Evolutionary conservation across 1,140 invertebrate genomes (phyloP).

Genomic region (Tribolium madens): DNA sequence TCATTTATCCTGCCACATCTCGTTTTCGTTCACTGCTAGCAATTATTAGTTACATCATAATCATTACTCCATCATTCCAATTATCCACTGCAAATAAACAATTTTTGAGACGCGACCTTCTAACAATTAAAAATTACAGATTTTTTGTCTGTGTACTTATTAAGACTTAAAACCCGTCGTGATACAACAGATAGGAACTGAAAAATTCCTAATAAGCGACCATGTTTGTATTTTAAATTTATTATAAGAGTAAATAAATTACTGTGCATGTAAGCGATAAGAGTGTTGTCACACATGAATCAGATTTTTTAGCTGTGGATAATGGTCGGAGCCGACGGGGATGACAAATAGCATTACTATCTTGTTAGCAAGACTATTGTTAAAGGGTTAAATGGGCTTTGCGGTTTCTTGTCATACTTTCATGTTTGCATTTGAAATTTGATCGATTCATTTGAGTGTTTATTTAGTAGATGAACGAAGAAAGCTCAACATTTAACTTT

Average conservation of each 20-base stretch:
- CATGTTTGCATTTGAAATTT: not conserved
- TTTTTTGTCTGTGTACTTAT: not conserved
- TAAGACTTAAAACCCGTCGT: not conserved
- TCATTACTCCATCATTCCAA: conserved; percentile 13
- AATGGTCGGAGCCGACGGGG: not conserved
- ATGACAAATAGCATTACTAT: conserved; percentile 24
- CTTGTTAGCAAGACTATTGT: conserved; percentile 1
- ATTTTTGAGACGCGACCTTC: not conserved
- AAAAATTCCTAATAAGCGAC: conserved; percentile 3
- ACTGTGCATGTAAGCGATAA: conserved; percentile 12
- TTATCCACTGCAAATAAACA: not conserved
- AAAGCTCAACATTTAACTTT: conserved; percentile 1
- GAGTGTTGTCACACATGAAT: conserved; percentile 23
- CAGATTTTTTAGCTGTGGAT: conserved; percentile 7
- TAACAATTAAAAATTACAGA: not conserved
- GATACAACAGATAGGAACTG: not conserved
- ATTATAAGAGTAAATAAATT: conserved; percentile 17
- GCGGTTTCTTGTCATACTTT: too few species aligned
- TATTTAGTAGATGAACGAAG: conserved; percentile 3
- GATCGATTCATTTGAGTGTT: not conserved
- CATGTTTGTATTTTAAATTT: not conserved
- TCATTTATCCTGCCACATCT: conserved; percentile 1
- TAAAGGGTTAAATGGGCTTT: not conserved
- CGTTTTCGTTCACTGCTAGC: not conserved
- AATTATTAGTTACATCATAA: conserved; percentile 9